Conservation (phyloP, 2,113 vertebrate genomes). For the Cephalopterus ornatus region DNA sequence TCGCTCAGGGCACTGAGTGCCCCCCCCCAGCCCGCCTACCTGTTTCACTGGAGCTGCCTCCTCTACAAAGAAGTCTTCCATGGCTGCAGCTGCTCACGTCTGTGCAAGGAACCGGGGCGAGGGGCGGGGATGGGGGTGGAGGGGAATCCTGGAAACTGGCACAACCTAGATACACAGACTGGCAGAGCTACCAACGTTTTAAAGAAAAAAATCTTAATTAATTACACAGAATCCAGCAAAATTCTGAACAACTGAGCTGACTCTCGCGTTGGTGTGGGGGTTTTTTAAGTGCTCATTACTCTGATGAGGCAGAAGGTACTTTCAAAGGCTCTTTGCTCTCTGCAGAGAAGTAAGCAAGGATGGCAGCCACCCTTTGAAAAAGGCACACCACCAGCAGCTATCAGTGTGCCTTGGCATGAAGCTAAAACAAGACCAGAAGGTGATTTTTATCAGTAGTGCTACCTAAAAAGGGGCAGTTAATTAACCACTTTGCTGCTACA, state of each 20-base stretch:
- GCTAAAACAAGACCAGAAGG: background rate
- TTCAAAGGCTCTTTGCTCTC: conserved; percentile 35
- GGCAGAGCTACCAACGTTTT: background rate
- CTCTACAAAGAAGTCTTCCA: conserved; percentile 51
- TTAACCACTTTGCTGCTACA: background rate
- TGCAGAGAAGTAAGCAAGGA: background rate
- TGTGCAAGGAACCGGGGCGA: conserved; percentile 39
- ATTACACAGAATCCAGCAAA: conserved; percentile 37
- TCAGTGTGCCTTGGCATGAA: background rate
- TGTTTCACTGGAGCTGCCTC: conserved; percentile 21
- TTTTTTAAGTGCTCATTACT: background rate
- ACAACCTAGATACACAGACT: conserved; percentile 27
- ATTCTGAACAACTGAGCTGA: background rate
- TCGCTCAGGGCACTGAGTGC: background rate
- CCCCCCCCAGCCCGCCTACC: conserved; percentile 31
- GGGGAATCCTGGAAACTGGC: conserved; percentile 48
- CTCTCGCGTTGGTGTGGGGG: background rate
- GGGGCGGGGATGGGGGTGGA: conserved; percentile 66
- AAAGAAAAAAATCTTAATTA: conserved; percentile 35
- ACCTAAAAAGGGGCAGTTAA: background rate
- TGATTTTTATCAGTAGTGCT: background rate
- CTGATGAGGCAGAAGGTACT: background rate
- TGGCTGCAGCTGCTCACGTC: conserved; percentile 24
- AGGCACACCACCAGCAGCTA: background rate
- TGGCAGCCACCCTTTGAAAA: conserved; percentile 19